A percentile compares a stretch with the other conserved stretches of the same genome.
Evolutionary conservation across 2,888 invertebrate genomes (phyloP).

Genomic region (Leptopilina myrica): DNA sequence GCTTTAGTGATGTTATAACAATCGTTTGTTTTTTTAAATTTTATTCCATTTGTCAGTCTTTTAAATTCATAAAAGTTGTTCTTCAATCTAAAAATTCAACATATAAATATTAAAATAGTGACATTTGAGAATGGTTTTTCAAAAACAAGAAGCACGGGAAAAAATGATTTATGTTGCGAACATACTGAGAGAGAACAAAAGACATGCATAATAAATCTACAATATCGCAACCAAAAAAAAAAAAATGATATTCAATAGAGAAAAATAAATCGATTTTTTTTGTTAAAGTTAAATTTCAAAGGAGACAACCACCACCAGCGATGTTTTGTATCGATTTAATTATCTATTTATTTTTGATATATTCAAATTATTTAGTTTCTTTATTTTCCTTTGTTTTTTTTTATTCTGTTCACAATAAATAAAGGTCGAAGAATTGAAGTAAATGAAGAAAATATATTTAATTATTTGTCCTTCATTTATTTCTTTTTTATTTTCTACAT

Average conservation of each 20-base stretch:
- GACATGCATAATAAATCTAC: conserved; percentile 7
- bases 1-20: background rate
- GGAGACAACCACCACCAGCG: background rate
- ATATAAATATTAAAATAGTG: conserved; percentile 4
- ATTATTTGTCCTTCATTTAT: no score
- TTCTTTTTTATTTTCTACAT: no score
- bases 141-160: background rate
- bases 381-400: no score
- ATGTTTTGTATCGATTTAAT: background rate
- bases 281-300: background rate
- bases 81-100: conserved; percentile 14
- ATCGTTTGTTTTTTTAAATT: background rate
- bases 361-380: no score
- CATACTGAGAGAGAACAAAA: background rate
- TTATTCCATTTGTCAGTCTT: background rate
- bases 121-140: background rate
- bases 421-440: no score
- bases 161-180: background rate
- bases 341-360: background rate
- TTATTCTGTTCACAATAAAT: no score
- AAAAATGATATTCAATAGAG: background rate
- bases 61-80: conserved; percentile 4
- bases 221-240: conserved; percentile 1
- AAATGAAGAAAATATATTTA: no score
- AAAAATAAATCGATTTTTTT: background rate